Evolutionary conservation across 2,888 invertebrate genomes (phyloP).

Genomic region (Lacanobia wlatinum): DNA sequence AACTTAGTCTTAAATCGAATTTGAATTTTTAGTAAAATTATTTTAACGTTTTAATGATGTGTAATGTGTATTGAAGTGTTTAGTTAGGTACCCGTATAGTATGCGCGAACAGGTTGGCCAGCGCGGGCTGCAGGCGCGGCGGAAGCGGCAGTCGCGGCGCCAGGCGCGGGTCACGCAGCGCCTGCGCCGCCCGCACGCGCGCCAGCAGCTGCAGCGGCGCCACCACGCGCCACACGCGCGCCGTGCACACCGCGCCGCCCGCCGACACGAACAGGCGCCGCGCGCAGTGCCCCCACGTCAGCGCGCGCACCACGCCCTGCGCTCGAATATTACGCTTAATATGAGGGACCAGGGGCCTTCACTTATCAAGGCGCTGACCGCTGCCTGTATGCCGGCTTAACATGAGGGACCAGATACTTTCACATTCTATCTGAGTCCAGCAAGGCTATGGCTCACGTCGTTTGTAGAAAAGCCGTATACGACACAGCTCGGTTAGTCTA

Average conservation of each 20-base stretch:
- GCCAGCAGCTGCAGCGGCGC: conserved; percentile 97
- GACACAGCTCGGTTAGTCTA: no score
- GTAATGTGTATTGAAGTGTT: no score
- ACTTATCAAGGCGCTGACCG: no score
- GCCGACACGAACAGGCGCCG: conserved; percentile 96
- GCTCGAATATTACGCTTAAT: fast-evolving
- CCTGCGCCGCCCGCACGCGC: conserved; percentile 94
- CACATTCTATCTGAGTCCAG: no score
- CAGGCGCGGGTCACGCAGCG: conserved; percentile 93
- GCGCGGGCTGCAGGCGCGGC: conserved; percentile 95
- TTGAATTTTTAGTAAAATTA: no score
- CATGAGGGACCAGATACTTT: no score
- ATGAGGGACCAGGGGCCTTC: neutral
- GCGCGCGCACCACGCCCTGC: conserved; percentile 96
- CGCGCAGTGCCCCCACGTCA: conserved; percentile 99
- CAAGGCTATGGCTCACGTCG: no score
- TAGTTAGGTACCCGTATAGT: conserved; percentile 94
- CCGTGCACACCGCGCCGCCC: conserved; percentile 97
- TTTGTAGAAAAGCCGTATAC: no score
- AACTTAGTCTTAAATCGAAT: no score
- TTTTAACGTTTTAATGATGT: no score
- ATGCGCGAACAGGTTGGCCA: conserved; percentile 97
- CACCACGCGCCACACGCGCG: conserved; percentile 97
- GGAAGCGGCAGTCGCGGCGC: conserved; percentile 96
- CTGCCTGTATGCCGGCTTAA: no score